Percentiles rank a stretch among this genome's conserved stretches.
phyloP scores from a whole-genome alignment of 2,113 vertebrate genomes.

The Budorcas taxicolor region DNA sequence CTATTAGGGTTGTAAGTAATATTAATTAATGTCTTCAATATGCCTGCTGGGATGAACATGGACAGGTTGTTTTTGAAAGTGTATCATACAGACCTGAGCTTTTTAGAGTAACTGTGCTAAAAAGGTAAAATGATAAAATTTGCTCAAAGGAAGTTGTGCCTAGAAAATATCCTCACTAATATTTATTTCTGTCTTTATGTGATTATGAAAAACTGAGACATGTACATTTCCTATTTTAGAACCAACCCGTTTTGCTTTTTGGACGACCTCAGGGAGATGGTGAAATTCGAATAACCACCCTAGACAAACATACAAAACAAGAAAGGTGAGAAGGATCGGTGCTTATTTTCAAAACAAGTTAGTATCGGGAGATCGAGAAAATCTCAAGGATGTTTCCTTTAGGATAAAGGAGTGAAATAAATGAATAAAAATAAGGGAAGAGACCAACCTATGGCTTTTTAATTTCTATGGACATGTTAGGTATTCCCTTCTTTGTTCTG shows the following conservation, averaged over 20 bases:
- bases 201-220: not conserved
- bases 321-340: slow-evolving; percentile 86
- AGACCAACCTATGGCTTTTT: not conserved
- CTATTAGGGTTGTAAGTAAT: not conserved
- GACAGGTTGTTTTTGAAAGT: not conserved
- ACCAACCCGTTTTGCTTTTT: slow-evolving; percentile 90
- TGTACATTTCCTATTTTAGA: slow-evolving; percentile 81
- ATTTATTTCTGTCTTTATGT: not conserved
- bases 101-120: not conserved
- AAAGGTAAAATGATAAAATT: not conserved
- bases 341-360: not conserved
- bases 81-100: not conserved
- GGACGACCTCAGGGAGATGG: slow-evolving; percentile 96
- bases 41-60: not conserved
- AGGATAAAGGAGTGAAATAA: not conserved
- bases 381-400: not conserved
- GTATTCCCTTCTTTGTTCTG: not conserved
- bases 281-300: slow-evolving; percentile 90
- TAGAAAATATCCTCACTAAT: not conserved
- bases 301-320: slow-evolving; percentile 96
- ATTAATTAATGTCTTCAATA: not conserved
- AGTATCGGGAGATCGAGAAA: not conserved
- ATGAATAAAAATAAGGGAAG: not conserved
- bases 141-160: not conserved
- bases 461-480: not conserved